These are phyloP conservation scores for Zophobas atratus DNA, from an alignment of 1,140 invertebrate species.

Conservation along the genomic window DNA sequence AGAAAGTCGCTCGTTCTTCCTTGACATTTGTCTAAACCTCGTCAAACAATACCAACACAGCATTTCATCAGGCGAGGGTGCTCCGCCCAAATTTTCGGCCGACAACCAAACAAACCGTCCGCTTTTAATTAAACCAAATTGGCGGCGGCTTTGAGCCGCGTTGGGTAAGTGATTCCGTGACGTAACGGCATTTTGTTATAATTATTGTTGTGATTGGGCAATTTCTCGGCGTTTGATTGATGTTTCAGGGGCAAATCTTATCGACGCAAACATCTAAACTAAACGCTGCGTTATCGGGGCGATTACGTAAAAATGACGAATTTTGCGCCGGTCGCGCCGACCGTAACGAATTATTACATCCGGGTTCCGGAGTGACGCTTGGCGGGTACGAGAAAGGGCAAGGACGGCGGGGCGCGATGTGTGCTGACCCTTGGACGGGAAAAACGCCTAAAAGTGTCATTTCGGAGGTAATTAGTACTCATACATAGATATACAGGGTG, in stretches of 20 bases:
- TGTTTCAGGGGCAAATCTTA: conserved; percentile 28
- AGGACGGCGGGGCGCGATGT: conserved; percentile 15
- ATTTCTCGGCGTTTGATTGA: conserved; percentile 34
- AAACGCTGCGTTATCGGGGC: not conserved
- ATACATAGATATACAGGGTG: too few relatives aligned
- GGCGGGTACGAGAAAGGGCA: conserved; percentile 47
- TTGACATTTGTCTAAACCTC: conserved; percentile 20
- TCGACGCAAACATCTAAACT: conserved; percentile 17
- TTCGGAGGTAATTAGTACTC: too few relatives aligned
- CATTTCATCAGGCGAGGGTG: conserved; percentile 12
- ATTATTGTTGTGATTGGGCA: conserved; percentile 37
- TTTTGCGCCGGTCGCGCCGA: conserved; percentile 27
- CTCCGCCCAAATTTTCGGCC: conserved; percentile 24
- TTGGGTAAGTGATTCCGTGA: conserved; percentile 36
- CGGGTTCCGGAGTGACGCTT: conserved; percentile 56
- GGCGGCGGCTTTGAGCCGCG: conserved; percentile 17
- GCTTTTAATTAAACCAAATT: conserved; percentile 26
- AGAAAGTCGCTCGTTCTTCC: conserved; percentile 8
- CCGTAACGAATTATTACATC: conserved; percentile 57
- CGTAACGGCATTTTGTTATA: conserved; percentile 30
- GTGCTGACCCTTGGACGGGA: too few relatives aligned
- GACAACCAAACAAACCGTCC: not conserved
- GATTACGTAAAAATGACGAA: not conserved
- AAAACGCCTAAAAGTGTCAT: too few relatives aligned
- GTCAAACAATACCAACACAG: not conserved